phyloP scores from a whole-genome alignment of 2,888 invertebrate species.

The Cyaniris semiargus region DNA sequence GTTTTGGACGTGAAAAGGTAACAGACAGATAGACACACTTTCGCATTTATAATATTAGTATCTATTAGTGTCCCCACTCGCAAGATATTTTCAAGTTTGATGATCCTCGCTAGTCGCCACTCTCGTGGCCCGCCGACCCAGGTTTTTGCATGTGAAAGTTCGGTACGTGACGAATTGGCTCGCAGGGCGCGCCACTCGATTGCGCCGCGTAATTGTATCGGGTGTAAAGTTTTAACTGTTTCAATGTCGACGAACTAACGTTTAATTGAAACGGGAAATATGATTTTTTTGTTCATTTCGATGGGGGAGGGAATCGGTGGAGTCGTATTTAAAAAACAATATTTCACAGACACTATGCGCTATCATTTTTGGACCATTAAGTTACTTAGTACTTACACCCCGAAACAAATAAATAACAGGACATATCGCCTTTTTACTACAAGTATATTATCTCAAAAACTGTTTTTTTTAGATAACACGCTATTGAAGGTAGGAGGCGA shows the following conservation, averaged over 20 bases:
- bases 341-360: background rate
- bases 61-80: no score
- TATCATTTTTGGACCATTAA: background rate
- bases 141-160: slow-evolving; percentile 54
- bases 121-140: slow-evolving; percentile 35
- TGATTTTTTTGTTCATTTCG: background rate
- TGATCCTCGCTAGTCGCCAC: background rate
- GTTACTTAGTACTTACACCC: background rate
- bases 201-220: slow-evolving; percentile 43
- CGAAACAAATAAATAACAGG: background rate
- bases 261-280: slow-evolving; percentile 29
- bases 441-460: no score
- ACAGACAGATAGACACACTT: no score
- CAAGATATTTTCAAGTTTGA: no score
- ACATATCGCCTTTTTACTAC: no score
- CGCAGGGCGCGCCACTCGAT: slow-evolving; percentile 41
- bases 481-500: no score
- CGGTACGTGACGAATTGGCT: slow-evolving; percentile 46
- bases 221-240: slow-evolving; percentile 40
- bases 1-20: no score
- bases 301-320: background rate
- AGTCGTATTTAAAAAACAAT: background rate
- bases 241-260: slow-evolving; percentile 27
- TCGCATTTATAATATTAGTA: no score
- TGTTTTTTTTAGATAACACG: no score